These are phyloP conservation scores for Drosophila infuscata DNA, from an alignment of 2,888 invertebrate species.

Conservation along the genomic window DNA sequence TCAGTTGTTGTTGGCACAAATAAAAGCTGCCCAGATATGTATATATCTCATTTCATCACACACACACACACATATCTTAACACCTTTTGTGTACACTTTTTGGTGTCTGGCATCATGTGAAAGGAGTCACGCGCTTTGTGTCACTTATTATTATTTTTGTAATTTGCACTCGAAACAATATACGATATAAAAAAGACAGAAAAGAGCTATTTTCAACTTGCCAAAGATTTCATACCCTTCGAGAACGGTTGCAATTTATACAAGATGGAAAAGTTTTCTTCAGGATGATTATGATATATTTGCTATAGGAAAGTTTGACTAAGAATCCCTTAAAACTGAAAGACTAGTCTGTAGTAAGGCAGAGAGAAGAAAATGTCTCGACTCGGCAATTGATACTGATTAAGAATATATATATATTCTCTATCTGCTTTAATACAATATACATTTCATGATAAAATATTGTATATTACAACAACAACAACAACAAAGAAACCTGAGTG, in stretches of 20 bases:
- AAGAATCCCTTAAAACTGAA: neutral
- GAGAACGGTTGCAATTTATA: neutral
- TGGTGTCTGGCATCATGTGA: slow-evolving; percentile 69
- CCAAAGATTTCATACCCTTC: neutral
- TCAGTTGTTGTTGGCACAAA: slow-evolving; percentile 47
- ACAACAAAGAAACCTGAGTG: slow-evolving; percentile 51
- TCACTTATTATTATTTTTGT: slow-evolving; percentile 66
- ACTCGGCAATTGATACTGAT: neutral
- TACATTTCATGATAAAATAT: neutral
- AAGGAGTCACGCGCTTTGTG: slow-evolving; percentile 83
- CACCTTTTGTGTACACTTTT: slow-evolving; percentile 75
- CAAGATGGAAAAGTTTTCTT: neutral
- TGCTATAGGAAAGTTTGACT: neutral
- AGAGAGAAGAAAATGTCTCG: neutral
- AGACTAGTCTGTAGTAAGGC: neutral
- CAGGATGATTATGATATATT: neutral
- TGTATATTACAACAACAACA: slow-evolving; percentile 10
- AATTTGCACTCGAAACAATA: slow-evolving; percentile 60
- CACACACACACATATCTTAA: slow-evolving; percentile 42
- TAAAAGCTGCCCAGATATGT: slow-evolving; percentile 10
- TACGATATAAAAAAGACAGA: neutral
- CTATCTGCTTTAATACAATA: neutral
- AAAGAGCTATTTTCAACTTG: neutral
- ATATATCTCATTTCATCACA: slow-evolving; percentile 11
- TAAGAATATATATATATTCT: neutral